These are phyloP conservation scores for Crenichthys baileyi DNA, from an alignment of 2,797 vertebrate genomes.

Conservation along the genomic window DNA sequence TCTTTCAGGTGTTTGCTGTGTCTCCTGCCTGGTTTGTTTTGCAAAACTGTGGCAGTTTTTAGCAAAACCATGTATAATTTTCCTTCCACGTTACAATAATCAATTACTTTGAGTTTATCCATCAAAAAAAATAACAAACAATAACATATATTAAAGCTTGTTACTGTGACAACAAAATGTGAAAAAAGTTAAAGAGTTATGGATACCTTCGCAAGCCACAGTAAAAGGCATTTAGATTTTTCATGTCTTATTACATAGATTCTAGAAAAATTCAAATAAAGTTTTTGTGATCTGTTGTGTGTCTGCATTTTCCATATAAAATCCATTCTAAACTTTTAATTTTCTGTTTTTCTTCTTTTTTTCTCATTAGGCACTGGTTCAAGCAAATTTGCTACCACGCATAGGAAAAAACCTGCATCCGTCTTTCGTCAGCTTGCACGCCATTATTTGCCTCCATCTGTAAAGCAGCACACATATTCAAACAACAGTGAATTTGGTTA, in stretches of 20 bases:
- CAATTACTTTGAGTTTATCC: not conserved
- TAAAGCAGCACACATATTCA: constrained; percentile 50
- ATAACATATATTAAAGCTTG: too few relatives aligned
- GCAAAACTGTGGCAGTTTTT: not conserved
- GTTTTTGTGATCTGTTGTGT: constrained; percentile 4
- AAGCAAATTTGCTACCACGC: constrained; percentile 51
- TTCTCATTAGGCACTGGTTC: constrained; percentile 60
- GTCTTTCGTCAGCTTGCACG: constrained; percentile 24
- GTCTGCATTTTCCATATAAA: constrained; percentile 18
- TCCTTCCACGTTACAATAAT: not conserved
- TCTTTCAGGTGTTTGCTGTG: not conserved
- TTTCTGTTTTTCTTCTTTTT: constrained; percentile 13
- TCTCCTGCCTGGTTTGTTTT: not conserved
- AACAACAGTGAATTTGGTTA: constrained; percentile 51
- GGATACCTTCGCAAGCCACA: not conserved
- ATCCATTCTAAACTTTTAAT: not conserved
- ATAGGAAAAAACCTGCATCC: constrained; percentile 56
- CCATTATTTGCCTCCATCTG: constrained; percentile 45
- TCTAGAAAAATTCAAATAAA: not conserved
- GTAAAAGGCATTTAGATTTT: not conserved
- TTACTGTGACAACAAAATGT: not conserved
- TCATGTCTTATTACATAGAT: not conserved
- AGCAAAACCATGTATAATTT: not conserved
- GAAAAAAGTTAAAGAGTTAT: not conserved
- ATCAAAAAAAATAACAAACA: not conserved